Percentiles rank a stretch among this genome's conserved stretches.
Conservation (phyloP, 2,113 vertebrate species). For the Corythornis vintsioides region DNA sequence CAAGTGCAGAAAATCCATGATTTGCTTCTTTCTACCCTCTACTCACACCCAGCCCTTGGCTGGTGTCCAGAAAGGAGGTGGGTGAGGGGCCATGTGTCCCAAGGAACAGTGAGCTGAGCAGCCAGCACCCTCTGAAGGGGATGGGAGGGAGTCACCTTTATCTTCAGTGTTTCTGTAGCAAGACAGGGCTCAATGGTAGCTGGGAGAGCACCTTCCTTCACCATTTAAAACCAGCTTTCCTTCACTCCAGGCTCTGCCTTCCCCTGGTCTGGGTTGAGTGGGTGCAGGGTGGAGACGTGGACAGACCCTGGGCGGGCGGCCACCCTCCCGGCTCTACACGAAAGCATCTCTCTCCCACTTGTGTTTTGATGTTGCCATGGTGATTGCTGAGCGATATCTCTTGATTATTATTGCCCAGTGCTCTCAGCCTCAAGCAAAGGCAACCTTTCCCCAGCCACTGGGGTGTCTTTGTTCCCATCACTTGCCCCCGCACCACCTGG, state of each 20-base stretch:
- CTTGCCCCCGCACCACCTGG: fast-evolving
- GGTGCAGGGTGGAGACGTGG: background rate
- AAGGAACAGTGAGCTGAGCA: background rate
- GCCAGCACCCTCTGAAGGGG: background rate
- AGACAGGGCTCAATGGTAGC: background rate
- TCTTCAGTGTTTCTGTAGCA: fast-evolving
- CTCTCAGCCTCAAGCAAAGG: slow-evolving; percentile 45
- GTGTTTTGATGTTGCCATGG: slow-evolving; percentile 79
- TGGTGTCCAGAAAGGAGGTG: fast-evolving
- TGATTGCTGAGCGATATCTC: slow-evolving; percentile 74
- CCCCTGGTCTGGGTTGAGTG: background rate
- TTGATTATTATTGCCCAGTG: slow-evolving; percentile 72
- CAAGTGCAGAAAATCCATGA: fast-evolving
- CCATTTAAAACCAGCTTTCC: background rate
- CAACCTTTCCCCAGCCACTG: background rate
- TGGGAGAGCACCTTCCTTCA: background rate
- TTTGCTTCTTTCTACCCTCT: background rate
- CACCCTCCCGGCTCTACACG: background rate
- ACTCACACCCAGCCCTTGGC: background rate
- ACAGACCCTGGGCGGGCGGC: background rate
- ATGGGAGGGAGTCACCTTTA: fast-evolving
- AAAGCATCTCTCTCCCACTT: slow-evolving; percentile 70
- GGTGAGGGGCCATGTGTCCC: background rate
- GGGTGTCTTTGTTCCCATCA: background rate
- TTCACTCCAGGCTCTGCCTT: background rate